Base-by-base conservation (phyloP, 1,140 invertebrate genomes). In the Lepidurus apus region DNA sequence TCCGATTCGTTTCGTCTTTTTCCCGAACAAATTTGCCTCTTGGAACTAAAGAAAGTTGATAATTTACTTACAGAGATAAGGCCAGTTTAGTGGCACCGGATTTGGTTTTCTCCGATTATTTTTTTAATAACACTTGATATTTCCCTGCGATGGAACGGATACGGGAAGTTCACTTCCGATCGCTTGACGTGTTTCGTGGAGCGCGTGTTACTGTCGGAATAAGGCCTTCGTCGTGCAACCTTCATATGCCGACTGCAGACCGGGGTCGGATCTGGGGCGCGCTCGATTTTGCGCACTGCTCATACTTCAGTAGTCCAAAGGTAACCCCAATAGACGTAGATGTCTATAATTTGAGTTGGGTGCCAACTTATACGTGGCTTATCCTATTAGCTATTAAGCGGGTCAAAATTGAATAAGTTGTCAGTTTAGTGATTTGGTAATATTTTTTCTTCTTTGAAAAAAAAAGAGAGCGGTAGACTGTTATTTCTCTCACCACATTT, bases 161-260 rank as follows among this genome's bases (percentile, higher is more conserved):
- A 65, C 53, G 53, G 21, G n/a, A 65, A 21, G 4, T 13, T n/a
- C 53, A 65, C 53, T n/a, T 11, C 9, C 53, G 1, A 65, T 11
- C 17, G 21, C 53, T 65, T 65, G 53, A 65, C 13, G 17, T 13
- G 53, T 21, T 9, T 9, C 53, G 53, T 65, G 53, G 53, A 65
- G 53, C 53, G 53, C 53, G 53, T 65, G 53, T 65, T 65, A 65
- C 53, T 65, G 53, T 65, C 53, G 21, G 53, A 65, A 21, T 65
- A 65, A 13, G 53, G 53, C 53, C 53, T 65, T 65, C 53, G 53
- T 21, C 53, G 53, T 65, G 53, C 53, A 17, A 21, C 21, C 53
- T 65, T 65, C 53, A 21, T 65, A 65, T 65, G 53, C 21, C 21
- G 53, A 65, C 53, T 65, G 21, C 9, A 65, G 53, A 65, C 53